Evolutionary conservation across 2,888 invertebrate species (phyloP).

Genomic region (Caenorhabditis virilis): DNA sequence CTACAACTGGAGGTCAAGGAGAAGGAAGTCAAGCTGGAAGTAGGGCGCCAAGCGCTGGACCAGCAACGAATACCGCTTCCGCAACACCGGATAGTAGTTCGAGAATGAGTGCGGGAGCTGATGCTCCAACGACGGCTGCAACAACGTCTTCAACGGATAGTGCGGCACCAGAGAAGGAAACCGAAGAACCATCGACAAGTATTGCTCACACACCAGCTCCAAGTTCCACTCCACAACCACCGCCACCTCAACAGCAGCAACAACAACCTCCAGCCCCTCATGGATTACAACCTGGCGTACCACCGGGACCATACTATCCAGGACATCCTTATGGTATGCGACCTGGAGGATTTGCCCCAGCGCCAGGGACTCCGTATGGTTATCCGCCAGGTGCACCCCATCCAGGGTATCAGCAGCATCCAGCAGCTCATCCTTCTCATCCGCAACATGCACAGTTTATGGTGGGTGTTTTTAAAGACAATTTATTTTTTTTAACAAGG

Average conservation of each 20-base stretch:
- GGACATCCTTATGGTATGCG: constrained; percentile 8
- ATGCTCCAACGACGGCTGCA: constrained; percentile 13
- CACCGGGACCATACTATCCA: background rate
- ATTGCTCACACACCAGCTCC: too few species aligned
- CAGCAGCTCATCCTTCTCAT: constrained; percentile 30
- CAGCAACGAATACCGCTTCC: constrained; percentile 18
- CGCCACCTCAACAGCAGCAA: constrained; percentile 3
- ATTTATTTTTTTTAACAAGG: too few species aligned
- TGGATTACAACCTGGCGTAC: constrained; percentile 2
- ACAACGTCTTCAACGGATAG: constrained; percentile 2
- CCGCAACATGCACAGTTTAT: constrained; percentile 52
- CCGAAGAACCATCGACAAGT: constrained; percentile 1
- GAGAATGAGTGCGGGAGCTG: constrained; percentile 41
- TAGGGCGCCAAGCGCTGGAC: constrained; percentile 49
- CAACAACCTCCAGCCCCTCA: constrained; percentile 7
- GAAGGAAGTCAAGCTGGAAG: constrained; percentile 38
- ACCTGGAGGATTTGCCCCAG: constrained; percentile 26
- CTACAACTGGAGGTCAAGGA: constrained; percentile 5
- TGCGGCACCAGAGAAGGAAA: constrained; percentile 1
- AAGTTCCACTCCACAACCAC: constrained; percentile 1
- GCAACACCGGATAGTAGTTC: constrained; percentile 52
- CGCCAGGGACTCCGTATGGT: constrained; percentile 27
- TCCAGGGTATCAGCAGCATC: constrained; percentile 23
- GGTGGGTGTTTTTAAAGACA: too few species aligned
- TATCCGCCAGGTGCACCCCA: constrained; percentile 32